Evolutionary conservation across 2,797 vertebrate species (phyloP), one percentile per base, ranked within the genome.

Genomic region (Darevskia nairensis): DNA sequence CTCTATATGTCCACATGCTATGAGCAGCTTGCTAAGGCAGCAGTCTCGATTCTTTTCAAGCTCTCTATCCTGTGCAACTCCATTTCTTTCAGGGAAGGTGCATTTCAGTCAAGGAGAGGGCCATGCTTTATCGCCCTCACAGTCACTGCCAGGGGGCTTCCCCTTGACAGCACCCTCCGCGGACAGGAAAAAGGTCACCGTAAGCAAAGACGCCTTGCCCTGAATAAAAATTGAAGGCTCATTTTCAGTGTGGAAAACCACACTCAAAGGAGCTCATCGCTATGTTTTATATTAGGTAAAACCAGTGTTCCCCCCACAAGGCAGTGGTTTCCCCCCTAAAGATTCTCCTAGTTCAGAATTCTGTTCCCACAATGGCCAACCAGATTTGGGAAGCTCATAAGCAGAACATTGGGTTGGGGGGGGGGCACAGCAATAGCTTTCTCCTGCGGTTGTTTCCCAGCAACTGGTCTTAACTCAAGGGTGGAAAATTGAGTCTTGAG

Each of bases 11-110:
- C 81, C 78, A 68, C 77, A 68, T 75, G 19, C 83, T 68, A 75
- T 85, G 78, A 89, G 64, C 59, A 85, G 76, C 74, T 85, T 89
- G 35, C 50, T 72, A 80, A 85, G 82, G 69, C 72, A 66, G 27
- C n/a, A 74, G n/a, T 77, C 68, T 76, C 11, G n/a, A 61, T 81
- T 81, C 78, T 82, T 89, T 86, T 81, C 68, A 25, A 75, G 71
- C 68, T 74, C 41, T 81, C 61, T 85, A 35, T 46, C 85, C 85
- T 89, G 69, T 84, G 82, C 11, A 23, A 35, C 69, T 75, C 84
- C 44, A 74, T 75, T 81, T 66, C 55, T 81, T 81, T 39, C 59
- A 39, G 71, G n/a, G 69, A 81, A 85, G 61, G 27, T n/a, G 41
- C 64, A 13, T 84, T 84, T 71, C 32, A 78, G 35, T 59, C 32